These are phyloP conservation scores for Lamellibrachia luymesi DNA, from an alignment of 1,140 invertebrate genomes.

Conservation along the genomic window DNA sequence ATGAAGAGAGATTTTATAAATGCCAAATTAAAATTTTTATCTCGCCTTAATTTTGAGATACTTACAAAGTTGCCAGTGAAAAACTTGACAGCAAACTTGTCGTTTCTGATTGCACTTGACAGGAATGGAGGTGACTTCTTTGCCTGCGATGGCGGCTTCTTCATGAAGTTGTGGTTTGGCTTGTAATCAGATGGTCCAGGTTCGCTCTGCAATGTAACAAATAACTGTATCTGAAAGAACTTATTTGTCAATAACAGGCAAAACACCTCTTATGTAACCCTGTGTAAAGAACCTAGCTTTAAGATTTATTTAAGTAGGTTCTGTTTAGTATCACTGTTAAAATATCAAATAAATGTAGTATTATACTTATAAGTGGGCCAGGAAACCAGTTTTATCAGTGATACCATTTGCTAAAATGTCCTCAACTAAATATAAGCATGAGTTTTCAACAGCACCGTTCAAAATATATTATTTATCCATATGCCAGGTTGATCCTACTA, in stretches of 20 bases:
- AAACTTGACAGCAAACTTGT: constrained; percentile 49
- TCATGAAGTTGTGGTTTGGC: constrained; percentile 29
- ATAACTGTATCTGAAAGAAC: constrained; percentile 8
- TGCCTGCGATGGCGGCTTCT: constrained; percentile 33
- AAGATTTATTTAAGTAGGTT: no score
- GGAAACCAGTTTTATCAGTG: neutral
- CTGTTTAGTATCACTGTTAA: no score
- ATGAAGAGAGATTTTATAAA: no score
- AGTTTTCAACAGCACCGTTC: no score
- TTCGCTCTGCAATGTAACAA: constrained; percentile 32
- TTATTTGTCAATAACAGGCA: no score
- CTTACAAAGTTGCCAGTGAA: constrained; percentile 55
- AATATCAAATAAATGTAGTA: neutral
- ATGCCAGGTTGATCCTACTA: neutral
- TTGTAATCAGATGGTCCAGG: constrained; percentile 51
- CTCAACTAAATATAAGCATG: no score
- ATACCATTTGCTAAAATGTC: neutral
- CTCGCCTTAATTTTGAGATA: constrained; percentile 11
- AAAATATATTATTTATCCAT: no score
- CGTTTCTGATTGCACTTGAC: constrained; percentile 49
- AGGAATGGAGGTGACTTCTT: constrained; percentile 48
- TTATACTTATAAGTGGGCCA: neutral
- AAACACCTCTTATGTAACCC: no score
- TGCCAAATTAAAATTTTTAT: no score
- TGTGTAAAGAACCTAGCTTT: no score